Base-by-base conservation (phyloP, 2,888 invertebrate genomes). In the Empis stercorea region DNA sequence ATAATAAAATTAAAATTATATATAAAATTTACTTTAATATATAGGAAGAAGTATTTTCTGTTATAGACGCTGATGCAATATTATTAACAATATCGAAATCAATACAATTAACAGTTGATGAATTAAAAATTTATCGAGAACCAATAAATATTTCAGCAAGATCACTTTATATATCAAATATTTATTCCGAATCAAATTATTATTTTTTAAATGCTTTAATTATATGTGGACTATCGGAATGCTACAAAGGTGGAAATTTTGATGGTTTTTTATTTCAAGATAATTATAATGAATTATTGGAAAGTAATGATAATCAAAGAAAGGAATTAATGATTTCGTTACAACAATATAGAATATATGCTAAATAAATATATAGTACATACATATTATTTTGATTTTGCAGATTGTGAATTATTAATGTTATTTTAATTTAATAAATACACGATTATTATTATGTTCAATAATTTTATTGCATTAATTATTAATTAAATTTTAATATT, bases 181-280 rank as follows among this genome's bases (percentile, higher is more conserved):
- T 47, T 30, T 48, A 47, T 36, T 36, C 43, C 13, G 39, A 47
- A 20, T 40, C 47, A 2, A 17, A 40, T 2, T 30, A 43, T 16
- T 7, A 45, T 39, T 47, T 48, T 38, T n/a, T 34, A 11, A 45
- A 51, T 27, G 39, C 48, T 2, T 40, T 47, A 39, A 45, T 36
- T 10, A 11, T 48, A 32, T 51, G 47, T 15, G 51, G 51, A 3
- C 16, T 51, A 11, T 41, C 17, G 23, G 16, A 48, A 15, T 47
- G 34, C 16, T 15, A 45, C 11, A 42, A 46, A 10, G 10, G 10
- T n/a, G 32, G 40, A 4, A 30, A 38, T 27, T 51, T 40, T 37
- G 51, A 51, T 46, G 51, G 51, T 10, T 51, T 27, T 16, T 17
- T 51, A 15, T 51, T 51, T 44, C 51, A 51, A 32, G 47, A 48